Percentiles rank a stretch among this genome's conserved stretches.
These are phyloP conservation scores for Phyto melanocephala DNA, from an alignment of 2,888 invertebrate genomes.

Conservation along the genomic window DNA sequence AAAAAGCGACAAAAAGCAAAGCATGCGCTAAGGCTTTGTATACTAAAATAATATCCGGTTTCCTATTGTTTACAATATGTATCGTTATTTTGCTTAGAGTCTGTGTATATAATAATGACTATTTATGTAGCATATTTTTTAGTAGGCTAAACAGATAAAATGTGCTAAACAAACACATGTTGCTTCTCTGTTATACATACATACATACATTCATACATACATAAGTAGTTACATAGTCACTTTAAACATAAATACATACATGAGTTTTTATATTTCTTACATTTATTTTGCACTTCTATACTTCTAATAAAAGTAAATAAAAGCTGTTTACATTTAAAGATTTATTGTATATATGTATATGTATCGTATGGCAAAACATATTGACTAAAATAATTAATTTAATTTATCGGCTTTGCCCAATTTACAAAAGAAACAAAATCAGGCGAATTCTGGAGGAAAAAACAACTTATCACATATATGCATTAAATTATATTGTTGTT, in stretches of 20 bases:
- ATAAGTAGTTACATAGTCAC: too few relatives aligned
- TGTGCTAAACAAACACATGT: constrained; percentile 48
- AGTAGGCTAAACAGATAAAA: constrained; percentile 21
- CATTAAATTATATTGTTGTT: background rate
- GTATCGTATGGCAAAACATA: background rate
- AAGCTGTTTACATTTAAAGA: background rate
- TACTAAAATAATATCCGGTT: constrained; percentile 45
- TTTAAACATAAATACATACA: too few relatives aligned
- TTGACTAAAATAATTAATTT: constrained; percentile 12
- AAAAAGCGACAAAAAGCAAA: background rate
- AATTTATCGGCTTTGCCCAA: background rate
- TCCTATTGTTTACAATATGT: constrained; percentile 41
- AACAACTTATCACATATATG: background rate
- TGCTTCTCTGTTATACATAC: constrained; percentile 38
- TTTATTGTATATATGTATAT: background rate
- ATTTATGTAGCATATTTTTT: constrained; percentile 25
- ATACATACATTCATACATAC: too few relatives aligned
- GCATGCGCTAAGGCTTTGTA: constrained; percentile 51
- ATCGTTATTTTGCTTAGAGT: background rate
- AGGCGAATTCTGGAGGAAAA: background rate
- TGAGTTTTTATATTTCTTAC: too few relatives aligned
- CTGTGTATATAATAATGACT: background rate
- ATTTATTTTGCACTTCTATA: background rate
- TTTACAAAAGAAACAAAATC: background rate
- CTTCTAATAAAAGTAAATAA: background rate